These are phyloP conservation scores for Cataglyphis hispanica DNA, from an alignment of 1,140 invertebrate species.

Conservation along the genomic window DNA sequence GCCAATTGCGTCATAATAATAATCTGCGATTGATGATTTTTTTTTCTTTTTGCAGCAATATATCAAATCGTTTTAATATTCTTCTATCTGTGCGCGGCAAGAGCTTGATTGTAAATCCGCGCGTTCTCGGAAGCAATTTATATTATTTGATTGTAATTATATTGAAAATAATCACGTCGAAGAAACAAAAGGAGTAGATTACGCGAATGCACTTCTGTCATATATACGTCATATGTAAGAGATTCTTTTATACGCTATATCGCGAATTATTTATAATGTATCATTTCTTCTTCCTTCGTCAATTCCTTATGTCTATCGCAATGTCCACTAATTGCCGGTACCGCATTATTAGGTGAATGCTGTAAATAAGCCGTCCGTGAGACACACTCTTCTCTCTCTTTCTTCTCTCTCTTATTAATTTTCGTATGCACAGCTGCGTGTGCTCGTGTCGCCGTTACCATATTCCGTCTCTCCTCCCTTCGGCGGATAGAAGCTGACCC, in stretches of 20 bases:
- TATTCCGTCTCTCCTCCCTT: slow-evolving; percentile 18
- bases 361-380: slow-evolving; percentile 22
- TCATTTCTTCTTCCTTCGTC: not conserved
- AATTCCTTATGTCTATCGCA: slow-evolving; percentile 4
- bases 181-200: not conserved
- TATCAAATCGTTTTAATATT: slow-evolving; percentile 8
- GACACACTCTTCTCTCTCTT: not conserved
- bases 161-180: not conserved
- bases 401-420: slow-evolving; percentile 35
- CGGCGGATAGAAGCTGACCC: not conserved
- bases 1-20: slow-evolving; percentile 4
- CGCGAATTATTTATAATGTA: not conserved
- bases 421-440: slow-evolving; percentile 48
- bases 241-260: not conserved
- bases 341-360: slow-evolving; percentile 40
- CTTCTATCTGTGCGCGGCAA: not conserved
- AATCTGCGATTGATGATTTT: not conserved
- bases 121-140: not conserved
- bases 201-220: not conserved
- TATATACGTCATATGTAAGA: slow-evolving; percentile 7
- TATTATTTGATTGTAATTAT: not conserved
- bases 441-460: not conserved
- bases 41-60: not conserved
- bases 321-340: slow-evolving; percentile 60
- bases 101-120: not conserved